Percentiles rank a stretch among this genome's conserved stretches.
Evolutionary conservation across 2,113 vertebrate genomes (phyloP).

Genomic region (Datnioides undecimradiatus): DNA sequence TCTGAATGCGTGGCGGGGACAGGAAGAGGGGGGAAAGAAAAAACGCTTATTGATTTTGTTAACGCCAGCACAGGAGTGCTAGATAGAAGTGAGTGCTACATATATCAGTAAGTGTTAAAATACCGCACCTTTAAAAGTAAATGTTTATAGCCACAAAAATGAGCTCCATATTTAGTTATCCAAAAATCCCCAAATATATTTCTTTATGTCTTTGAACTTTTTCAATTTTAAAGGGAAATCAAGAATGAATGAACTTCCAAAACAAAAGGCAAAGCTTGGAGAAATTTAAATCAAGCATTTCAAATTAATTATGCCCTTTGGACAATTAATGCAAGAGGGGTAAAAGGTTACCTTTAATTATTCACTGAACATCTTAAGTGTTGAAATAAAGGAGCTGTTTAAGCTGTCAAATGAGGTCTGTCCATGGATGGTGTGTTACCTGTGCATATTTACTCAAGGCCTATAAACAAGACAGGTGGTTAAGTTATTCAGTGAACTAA

Average conservation of each 20-base stretch:
- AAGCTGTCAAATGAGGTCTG: slow-evolving; percentile 38
- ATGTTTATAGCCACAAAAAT: neutral
- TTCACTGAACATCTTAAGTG: slow-evolving; percentile 29
- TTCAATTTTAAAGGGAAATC: neutral
- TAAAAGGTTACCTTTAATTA: slow-evolving; percentile 45
- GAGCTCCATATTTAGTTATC: neutral
- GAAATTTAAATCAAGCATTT: neutral
- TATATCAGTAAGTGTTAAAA: no score
- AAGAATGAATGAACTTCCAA: neutral
- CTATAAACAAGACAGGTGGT: slow-evolving; percentile 55
- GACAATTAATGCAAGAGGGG: slow-evolving; percentile 38
- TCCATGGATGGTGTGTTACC: slow-evolving; percentile 7
- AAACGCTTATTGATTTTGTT: no score
- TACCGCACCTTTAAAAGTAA: no score
- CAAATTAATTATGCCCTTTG: slow-evolving; percentile 22
- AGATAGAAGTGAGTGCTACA: no score
- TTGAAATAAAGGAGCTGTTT: slow-evolving; percentile 10
- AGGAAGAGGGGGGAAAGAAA: no score
- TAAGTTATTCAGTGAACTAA: slow-evolving; percentile 34
- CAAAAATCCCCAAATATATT: neutral
- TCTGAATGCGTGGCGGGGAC: no score
- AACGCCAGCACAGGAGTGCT: no score
- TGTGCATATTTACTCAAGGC: neutral
- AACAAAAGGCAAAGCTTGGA: slow-evolving; percentile 1
- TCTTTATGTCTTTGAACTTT: neutral